These are phyloP conservation scores for Oscheius sp. DNA, from an alignment of 2,888 invertebrate genomes.

Conservation along the genomic window DNA sequence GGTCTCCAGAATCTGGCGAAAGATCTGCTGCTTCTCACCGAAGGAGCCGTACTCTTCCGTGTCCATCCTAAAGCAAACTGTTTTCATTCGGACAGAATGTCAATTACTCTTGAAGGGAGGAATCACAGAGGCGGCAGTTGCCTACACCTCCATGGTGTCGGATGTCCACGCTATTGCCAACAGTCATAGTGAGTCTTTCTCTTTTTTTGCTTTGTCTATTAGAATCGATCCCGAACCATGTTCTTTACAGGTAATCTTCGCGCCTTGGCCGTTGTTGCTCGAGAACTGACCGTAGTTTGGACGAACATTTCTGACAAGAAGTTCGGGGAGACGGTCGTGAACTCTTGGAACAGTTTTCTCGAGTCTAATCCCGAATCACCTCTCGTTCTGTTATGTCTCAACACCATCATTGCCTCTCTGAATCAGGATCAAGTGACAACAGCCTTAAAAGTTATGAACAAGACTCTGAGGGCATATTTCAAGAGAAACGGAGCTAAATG, in stretches of 20 bases:
- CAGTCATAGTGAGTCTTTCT: slow-evolving; percentile 43
- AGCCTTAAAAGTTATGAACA: slow-evolving; percentile 63
- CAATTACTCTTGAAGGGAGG: slow-evolving; percentile 51
- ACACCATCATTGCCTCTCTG: slow-evolving; percentile 53
- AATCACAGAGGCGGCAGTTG: slow-evolving; percentile 38
- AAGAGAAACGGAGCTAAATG: slow-evolving; percentile 54
- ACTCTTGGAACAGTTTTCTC: slow-evolving; percentile 50
- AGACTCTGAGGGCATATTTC: slow-evolving; percentile 62
- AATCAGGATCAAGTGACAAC: slow-evolving; percentile 57
- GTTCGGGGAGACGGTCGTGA: slow-evolving; percentile 59
- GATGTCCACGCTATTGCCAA: slow-evolving; percentile 49
- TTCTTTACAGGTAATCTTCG: slow-evolving; percentile 51
- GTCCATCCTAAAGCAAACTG: slow-evolving; percentile 52
- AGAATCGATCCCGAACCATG: no score
- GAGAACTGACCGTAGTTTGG: slow-evolving; percentile 67
- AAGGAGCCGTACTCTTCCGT: slow-evolving; percentile 37
- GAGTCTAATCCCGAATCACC: slow-evolving; percentile 49
- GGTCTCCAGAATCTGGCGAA: slow-evolving; percentile 63
- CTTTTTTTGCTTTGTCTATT: neutral
- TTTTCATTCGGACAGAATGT: slow-evolving; percentile 61
- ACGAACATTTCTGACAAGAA: slow-evolving; percentile 54
- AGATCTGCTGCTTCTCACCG: slow-evolving; percentile 61
- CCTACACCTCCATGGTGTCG: slow-evolving; percentile 56
- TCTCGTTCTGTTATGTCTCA: slow-evolving; percentile 49
- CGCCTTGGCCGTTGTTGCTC: slow-evolving; percentile 53